A percentile compares a stretch with the other conserved stretches of the same genome.
phyloP scores from a whole-genome alignment of 1,140 invertebrate species.

The Bombus superbus region DNA sequence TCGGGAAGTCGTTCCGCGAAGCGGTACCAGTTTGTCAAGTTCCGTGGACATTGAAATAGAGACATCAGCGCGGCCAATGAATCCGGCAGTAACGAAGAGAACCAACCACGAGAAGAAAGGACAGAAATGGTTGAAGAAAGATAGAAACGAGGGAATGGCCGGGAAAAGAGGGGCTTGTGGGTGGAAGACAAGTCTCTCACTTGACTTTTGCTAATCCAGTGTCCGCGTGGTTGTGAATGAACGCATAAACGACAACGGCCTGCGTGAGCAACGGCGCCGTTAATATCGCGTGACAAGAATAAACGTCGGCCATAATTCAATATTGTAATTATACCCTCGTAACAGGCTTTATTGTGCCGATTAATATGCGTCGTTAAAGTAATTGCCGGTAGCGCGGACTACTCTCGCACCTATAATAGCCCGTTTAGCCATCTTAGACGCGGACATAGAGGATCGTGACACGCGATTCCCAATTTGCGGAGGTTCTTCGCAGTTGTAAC shows the following conservation, averaged over 20 bases:
- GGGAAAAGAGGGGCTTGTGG: background rate
- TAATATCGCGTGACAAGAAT: conserved; percentile 79
- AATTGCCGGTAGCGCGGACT: conserved; percentile 68
- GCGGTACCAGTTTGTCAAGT: conserved; percentile 39
- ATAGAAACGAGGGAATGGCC: background rate
- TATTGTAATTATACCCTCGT: conserved; percentile 81
- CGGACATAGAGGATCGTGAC: background rate
- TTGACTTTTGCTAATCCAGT: conserved; percentile 61
- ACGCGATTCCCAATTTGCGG: conserved; percentile 22
- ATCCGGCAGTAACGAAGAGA: conserved; percentile 28
- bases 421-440: conserved; percentile 43
- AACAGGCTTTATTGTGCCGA: conserved; percentile 79
- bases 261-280: conserved; percentile 67
- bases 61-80: conserved; percentile 34
- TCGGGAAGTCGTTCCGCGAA: conserved; percentile 19
- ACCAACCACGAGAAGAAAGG: background rate
- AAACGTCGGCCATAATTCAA: conserved; percentile 81
- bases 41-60: conserved; percentile 22
- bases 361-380: conserved; percentile 81
- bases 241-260: conserved; percentile 59
- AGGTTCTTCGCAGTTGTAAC: background rate
- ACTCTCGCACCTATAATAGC: conserved; percentile 48
- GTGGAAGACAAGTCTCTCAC: conserved; percentile 26
- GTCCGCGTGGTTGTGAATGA: conserved; percentile 58
- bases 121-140: no score